Evolutionary conservation across 2,797 vertebrate genomes (phyloP), one percentile per base, ranked within the genome.

Genomic region (Luscinia luscinia): DNA sequence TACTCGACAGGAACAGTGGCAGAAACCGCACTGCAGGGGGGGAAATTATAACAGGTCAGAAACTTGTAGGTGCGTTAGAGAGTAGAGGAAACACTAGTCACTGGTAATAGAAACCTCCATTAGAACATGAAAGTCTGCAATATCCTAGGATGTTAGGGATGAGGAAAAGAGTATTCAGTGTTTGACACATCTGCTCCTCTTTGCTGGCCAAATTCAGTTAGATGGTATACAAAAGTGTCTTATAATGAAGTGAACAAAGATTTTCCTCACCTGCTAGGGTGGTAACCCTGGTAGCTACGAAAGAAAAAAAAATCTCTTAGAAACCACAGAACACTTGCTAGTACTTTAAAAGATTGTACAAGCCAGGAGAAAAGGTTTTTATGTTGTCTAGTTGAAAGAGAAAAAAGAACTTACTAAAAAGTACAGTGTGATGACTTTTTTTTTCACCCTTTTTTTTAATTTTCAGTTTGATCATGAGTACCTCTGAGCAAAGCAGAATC

Each of bases 201-300:
- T 96, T 96, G 85, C 95, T 95, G 89, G 73, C 30, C 84, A 74
- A 96, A 97, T 93, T 72, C 92, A 96, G 95, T 79, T 93, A 94
- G 84, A 95, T 78, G 95, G 93, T 95, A 94, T 87, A 96, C 92
- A 96, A 94, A 95, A 91, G 95, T 95, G 76, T 96, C 90, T 87
- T 92, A 94, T 91, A 96, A 96, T 94, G 92, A 96, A 97, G 95
- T 96, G 96, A 97, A 96, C 80, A 96, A 97, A 97, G 90, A 96
- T 96, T 95, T 97, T 96, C 87, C 73, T 78, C 91, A 97, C 90
- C 95, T 96, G 96, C 91, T 58, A 95, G 90, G 80, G 96, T 96
- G 91, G 96, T 93, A 97, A 96, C 93, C 95, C 94, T 92, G 89
- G 70, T 46, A 96, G 94, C 77, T 95, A 95, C 93, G 80, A 96